phyloP scores from a whole-genome alignment of 2,113 vertebrate genomes.

The Panthera leo region DNA sequence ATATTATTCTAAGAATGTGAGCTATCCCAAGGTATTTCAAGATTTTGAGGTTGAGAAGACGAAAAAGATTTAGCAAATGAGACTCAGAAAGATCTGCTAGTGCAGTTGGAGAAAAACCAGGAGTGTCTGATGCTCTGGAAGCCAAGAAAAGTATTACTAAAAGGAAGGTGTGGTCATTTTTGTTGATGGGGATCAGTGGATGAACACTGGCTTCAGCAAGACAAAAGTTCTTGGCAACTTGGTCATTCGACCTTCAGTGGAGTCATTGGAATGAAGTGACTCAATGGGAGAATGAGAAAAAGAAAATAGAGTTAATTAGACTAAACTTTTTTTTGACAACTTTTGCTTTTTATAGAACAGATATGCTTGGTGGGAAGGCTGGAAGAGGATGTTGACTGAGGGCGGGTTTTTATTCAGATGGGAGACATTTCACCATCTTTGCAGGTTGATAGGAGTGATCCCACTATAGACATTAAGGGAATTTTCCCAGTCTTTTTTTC shows the following conservation, averaged over 20 bases:
- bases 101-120: background rate
- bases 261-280: background rate
- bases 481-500: constrained; percentile 11
- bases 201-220: background rate
- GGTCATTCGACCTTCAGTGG: background rate
- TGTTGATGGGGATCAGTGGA: background rate
- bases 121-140: background rate
- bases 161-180: background rate
- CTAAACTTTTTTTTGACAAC: background rate
- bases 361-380: background rate
- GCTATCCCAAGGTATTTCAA: background rate
- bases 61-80: background rate
- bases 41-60: background rate
- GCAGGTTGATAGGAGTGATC: background rate
- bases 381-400: background rate
- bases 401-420: background rate
- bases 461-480: background rate
- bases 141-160: background rate
- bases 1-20: background rate
- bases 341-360: background rate
- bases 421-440: background rate
- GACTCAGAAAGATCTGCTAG: background rate
- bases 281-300: background rate
- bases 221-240: background rate
- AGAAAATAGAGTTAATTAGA: background rate